Evolutionary conservation across 2,888 invertebrate species (phyloP), one percentile per base, ranked within the genome.

Genomic region (Cephalotes varians): DNA sequence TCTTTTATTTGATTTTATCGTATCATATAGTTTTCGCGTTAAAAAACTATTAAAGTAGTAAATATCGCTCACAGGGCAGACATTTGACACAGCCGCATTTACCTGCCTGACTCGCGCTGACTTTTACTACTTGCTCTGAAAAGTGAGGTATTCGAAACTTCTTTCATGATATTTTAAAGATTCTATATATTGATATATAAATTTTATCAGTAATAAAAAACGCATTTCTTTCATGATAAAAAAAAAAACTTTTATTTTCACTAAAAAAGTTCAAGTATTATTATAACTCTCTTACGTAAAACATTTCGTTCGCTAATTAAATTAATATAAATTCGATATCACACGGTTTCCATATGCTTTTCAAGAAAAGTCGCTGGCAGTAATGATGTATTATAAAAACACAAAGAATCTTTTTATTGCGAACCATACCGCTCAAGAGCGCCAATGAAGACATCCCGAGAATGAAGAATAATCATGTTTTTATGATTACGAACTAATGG

Each of bases 41-140:
- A 6, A 2, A 34, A 1, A 47, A 74, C 2, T 47, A n/a, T 37
- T 40, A 12, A 37, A 76, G 69, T 76, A 67, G 37, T 65, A n/a
- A 0, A 44, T 9, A 12, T 40, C 67, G 9, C 9, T 51, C 51
- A 25, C 15, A 67, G 49, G 28, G 37, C 65, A 25, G 65, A 34
- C 67, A 60, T 15, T 25, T n/a, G 62, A 15, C 40, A 18, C 10
- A 37, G 25, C 37, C 25, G 76, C 37, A 15, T 34, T 25, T 47
- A 62, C 49, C 51, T 37, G 69, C 9, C 76, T 76, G 34, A 37
- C 37, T 51, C n/a, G 37, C 64, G n/a, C 9, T 18, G 40, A 69
- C 6, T 28, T 40, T 9, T 54, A 76, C 69, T 67, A 76, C 76
- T 76, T 51, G 5, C 9, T 67, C 1, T 5, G 67, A n/a, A 2